phyloP scores from a whole-genome alignment of 2,888 invertebrate species.

The Conchocele bisecta region DNA sequence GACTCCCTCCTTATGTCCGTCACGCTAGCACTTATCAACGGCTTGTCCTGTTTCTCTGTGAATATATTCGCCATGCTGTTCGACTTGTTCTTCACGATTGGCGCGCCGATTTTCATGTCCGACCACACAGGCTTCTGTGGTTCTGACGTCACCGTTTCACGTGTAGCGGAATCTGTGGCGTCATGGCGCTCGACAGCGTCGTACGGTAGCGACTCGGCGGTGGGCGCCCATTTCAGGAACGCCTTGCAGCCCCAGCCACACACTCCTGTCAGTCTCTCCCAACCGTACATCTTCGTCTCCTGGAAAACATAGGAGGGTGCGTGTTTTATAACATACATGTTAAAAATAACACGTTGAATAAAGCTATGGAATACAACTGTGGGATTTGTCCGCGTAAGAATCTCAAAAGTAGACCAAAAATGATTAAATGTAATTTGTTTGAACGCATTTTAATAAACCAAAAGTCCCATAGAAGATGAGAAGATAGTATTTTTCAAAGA shows the following conservation, averaged over 20 bases:
- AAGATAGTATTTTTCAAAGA: no score
- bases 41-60: constrained; percentile 28
- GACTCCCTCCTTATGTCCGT: constrained; percentile 11
- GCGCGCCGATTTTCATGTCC: constrained; percentile 37
- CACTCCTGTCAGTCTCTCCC: constrained; percentile 43
- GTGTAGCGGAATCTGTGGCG: constrained; percentile 8
- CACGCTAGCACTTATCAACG: not conserved
- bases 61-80: constrained; percentile 37
- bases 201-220: constrained; percentile 35
- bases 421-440: no score
- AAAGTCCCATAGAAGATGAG: no score
- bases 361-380: no score
- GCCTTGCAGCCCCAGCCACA: constrained; percentile 54
- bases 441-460: no score
- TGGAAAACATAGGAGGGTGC: no score
- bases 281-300: constrained; percentile 57
- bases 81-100: constrained; percentile 53
- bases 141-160: constrained; percentile 33
- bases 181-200: constrained; percentile 43
- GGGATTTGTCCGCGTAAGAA: no score
- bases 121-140: constrained; percentile 53
- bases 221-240: constrained; percentile 40
- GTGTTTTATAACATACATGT: no score
- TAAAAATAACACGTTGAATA: no score
- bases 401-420: no score